These are phyloP conservation scores for Phyllostomus hastatus DNA, from an alignment of 2,113 vertebrate genomes.

Conservation along the genomic window DNA sequence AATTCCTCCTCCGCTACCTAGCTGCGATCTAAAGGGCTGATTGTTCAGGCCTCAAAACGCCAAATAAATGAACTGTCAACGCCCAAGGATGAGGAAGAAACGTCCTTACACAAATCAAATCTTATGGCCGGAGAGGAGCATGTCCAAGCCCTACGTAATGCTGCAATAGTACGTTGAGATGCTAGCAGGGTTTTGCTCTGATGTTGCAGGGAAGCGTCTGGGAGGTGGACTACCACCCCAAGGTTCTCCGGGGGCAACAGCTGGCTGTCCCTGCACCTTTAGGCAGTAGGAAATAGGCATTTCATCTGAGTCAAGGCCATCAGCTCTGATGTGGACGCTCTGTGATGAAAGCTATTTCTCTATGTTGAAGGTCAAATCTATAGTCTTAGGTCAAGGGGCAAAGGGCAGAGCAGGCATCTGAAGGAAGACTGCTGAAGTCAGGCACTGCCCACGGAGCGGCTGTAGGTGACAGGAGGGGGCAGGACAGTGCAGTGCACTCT, in stretches of 20 bases:
- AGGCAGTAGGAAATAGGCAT: neutral
- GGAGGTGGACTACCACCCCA: neutral
- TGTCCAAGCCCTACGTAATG: neutral
- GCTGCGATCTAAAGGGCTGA: neutral
- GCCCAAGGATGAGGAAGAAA: neutral
- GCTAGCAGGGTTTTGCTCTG: neutral
- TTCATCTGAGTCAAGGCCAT: neutral
- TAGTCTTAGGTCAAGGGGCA: neutral
- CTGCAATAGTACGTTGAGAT: neutral
- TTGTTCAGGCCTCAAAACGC: constrained; percentile 32
- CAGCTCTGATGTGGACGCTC: neutral
- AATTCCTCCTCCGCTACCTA: neutral
- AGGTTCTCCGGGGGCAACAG: neutral
- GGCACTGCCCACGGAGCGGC: neutral
- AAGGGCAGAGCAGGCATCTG: neutral
- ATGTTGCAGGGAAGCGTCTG: neutral
- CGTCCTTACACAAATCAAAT: neutral
- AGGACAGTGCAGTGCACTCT: neutral
- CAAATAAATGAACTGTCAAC: neutral
- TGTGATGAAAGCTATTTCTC: neutral
- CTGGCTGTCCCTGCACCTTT: neutral
- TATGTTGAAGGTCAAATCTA: neutral
- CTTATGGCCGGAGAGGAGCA: neutral
- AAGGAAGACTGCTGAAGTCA: neutral
- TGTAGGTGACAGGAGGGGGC: neutral